A percentile compares a stretch with the other conserved stretches of the same genome.
Evolutionary conservation across 1,140 invertebrate species (phyloP).

Genomic region (Latrodectus geometricus): DNA sequence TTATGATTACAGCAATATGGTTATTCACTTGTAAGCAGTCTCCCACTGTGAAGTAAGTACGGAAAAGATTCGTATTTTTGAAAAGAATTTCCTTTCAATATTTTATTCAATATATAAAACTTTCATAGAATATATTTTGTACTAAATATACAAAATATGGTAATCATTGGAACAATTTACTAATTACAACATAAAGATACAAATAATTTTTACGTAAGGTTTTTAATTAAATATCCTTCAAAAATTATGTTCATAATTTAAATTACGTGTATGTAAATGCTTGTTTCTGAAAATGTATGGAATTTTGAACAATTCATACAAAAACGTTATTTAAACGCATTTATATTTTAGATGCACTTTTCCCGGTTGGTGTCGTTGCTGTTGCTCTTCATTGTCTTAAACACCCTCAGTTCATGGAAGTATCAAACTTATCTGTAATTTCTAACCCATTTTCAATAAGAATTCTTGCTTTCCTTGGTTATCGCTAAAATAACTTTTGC

Average conservation of each 20-base stretch:
- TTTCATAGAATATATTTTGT: neutral
- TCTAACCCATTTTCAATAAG: too few relatives aligned
- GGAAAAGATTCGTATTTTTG: neutral
- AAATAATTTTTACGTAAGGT: neutral
- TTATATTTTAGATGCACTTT: slow-evolving; percentile 27
- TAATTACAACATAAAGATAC: neutral
- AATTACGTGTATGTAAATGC: neutral
- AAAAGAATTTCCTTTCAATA: too few relatives aligned
- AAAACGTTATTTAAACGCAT: neutral
- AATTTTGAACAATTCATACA: neutral
- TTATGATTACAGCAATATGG: slow-evolving; percentile 48
- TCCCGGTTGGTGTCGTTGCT: slow-evolving; percentile 26
- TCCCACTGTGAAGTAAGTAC: slow-evolving; percentile 23
- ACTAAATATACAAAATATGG: neutral
- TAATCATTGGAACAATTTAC: neutral
- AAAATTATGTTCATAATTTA: neutral
- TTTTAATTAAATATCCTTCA: neutral
- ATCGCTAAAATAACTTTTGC: too few relatives aligned
- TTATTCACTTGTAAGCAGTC: slow-evolving; percentile 43
- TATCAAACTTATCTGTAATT: too few relatives aligned
- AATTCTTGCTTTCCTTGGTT: too few relatives aligned
- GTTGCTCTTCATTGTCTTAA: neutral
- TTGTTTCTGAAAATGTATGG: neutral
- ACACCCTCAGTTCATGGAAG: too few relatives aligned
- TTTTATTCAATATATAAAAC: too few relatives aligned